phyloP scores from a whole-genome alignment of 2,888 invertebrate species.

The Agonopterix arenella region DNA sequence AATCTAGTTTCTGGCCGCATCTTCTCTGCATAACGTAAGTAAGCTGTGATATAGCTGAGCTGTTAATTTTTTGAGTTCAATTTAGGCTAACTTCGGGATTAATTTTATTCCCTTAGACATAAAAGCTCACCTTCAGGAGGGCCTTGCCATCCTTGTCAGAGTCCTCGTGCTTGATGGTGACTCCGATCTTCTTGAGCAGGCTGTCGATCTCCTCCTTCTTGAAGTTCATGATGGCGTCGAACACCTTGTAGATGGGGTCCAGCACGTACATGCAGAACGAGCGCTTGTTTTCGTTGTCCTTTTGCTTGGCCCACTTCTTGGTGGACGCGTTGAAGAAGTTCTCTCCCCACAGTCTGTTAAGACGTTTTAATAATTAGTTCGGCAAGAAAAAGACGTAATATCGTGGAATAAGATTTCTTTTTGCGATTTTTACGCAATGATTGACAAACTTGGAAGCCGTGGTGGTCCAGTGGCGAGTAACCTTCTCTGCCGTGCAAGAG shows the following conservation, averaged over 20 bases:
- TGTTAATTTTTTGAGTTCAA: too few relatives aligned
- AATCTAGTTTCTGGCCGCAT: too few relatives aligned
- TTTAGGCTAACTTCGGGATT: too few relatives aligned
- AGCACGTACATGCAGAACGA: slow-evolving; percentile 99
- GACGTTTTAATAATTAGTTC: background rate
- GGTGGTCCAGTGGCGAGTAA: too few relatives aligned
- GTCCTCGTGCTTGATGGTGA: slow-evolving; percentile 95
- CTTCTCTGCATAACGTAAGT: too few relatives aligned
- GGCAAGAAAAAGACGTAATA: too few relatives aligned
- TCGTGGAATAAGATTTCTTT: too few relatives aligned
- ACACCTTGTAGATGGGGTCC: slow-evolving; percentile 98
- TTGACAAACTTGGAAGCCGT: too few relatives aligned
- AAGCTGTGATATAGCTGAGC: too few relatives aligned
- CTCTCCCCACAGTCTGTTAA: slow-evolving; percentile 92
- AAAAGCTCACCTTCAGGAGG: slow-evolving; percentile 86
- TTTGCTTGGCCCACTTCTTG: slow-evolving; percentile 98
- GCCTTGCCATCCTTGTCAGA: slow-evolving; percentile 97
- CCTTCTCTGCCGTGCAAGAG: too few relatives aligned
- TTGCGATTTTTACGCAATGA: too few relatives aligned
- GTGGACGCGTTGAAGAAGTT: slow-evolving; percentile 98
- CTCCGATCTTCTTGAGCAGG: slow-evolving; percentile 93
- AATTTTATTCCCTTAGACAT: too few relatives aligned
- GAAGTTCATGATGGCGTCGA: slow-evolving; percentile 90
- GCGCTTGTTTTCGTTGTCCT: slow-evolving; percentile 93
- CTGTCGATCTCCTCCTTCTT: slow-evolving; percentile 95